phyloP scores from a whole-genome alignment of 2,888 invertebrate species.

The Cerastis leucographa region DNA sequence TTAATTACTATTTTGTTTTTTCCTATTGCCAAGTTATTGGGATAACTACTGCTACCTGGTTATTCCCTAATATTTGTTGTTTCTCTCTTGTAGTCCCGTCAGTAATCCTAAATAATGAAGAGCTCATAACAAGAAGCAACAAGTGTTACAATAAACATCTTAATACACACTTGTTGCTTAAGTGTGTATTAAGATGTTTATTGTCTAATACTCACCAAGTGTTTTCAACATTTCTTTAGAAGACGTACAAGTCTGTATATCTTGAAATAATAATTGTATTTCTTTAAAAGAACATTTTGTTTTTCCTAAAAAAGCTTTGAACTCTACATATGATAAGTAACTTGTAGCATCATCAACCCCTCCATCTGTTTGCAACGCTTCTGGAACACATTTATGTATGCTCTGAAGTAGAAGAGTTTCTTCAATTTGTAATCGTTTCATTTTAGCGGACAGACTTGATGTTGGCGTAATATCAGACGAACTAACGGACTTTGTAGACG shows the following conservation, averaged over 20 bases:
- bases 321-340: constrained; percentile 58
- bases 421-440: constrained; percentile 84
- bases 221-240: constrained; percentile 72
- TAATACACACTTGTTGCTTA: too few relatives aligned
- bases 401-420: constrained; percentile 78
- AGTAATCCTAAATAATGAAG: background rate
- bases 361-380: constrained; percentile 10
- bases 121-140: background rate
- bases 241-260: constrained; percentile 76
- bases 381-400: constrained; percentile 44
- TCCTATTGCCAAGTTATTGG: background rate
- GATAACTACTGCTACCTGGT: background rate
- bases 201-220: constrained; percentile 71
- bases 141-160: too few relatives aligned
- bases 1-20: too few relatives aligned
- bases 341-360: constrained; percentile 11
- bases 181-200: background rate
- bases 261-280: constrained; percentile 78
- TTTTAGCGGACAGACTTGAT: constrained; percentile 71
- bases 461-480: constrained; percentile 29
- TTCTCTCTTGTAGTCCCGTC: background rate
- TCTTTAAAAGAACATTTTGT: constrained; percentile 71
- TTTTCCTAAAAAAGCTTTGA: constrained; percentile 68
- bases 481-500: constrained; percentile 40
- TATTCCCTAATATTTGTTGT: background rate